These are phyloP conservation scores for Anastatus disparis DNA, from an alignment of 1,140 invertebrate species.

Conservation along the genomic window DNA sequence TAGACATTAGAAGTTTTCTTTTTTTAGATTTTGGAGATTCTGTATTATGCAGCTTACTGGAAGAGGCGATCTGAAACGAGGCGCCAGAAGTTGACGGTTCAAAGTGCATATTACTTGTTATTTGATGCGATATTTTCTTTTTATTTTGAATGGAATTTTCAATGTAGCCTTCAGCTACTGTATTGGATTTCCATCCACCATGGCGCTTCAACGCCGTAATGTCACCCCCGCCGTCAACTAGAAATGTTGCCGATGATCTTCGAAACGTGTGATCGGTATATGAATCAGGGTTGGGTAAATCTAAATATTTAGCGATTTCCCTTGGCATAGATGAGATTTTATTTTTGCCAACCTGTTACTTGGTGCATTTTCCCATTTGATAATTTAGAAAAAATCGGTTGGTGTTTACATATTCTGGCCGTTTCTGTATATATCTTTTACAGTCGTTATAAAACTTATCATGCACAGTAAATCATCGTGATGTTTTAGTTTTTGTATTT, in stretches of 20 bases:
- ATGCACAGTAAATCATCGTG: not conserved
- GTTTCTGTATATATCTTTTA: not conserved
- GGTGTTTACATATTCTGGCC: not conserved
- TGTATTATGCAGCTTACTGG: too few species aligned
- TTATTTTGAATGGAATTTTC: not conserved
- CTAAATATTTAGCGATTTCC: not conserved
- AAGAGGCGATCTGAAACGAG: too few species aligned
- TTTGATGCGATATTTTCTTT: not conserved
- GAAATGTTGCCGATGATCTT: not conserved
- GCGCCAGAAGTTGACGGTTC: too few species aligned
- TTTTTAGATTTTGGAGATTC: too few species aligned
- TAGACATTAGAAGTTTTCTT: too few species aligned
- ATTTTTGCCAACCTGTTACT: too few species aligned
- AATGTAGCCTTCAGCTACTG: not conserved
- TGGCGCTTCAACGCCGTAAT: too few species aligned
- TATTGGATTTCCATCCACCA: constrained; percentile 2
- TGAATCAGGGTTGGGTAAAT: not conserved
- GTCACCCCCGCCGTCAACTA: not conserved
- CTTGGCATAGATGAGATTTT: not conserved
- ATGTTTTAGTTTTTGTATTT: not conserved
- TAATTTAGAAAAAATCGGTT: too few species aligned
- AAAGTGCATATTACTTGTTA: not conserved
- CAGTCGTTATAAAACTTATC: not conserved
- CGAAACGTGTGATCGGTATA: constrained; percentile 5
- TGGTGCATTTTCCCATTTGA: too few species aligned